Evolutionary conservation across 2,113 vertebrate species (phyloP), one percentile per base, ranked within the genome.

Genomic region (Burhinus bistriatus): DNA sequence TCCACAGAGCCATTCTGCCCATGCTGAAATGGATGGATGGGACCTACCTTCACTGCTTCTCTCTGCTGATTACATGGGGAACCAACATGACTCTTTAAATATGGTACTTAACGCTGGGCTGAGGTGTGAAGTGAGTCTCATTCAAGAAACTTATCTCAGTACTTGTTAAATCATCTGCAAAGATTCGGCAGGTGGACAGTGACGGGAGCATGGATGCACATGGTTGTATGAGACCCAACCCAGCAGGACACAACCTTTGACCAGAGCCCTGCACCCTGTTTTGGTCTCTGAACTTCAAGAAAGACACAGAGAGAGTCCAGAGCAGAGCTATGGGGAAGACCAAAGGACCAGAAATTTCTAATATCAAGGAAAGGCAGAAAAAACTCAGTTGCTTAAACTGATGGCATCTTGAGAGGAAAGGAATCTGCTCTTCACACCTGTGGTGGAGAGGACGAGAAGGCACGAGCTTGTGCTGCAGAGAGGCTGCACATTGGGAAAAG

Each of bases 81-180:
- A 42, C 47, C n/a, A 66, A 52, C 34, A 11, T 3, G 29, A 47
- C 51, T 18, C 25, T 58, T 40, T n/a, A 25, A 54, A 73, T 5
- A 2, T 5, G 21, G 6, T 16, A 34, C 19, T 36, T 42, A 11
- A 32, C 0, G 0, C 23, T 55, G 36, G 55, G 55, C 10, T 64
- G 42, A 64, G 54, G 22, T 38, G 27, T 17, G 18, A 76, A 15
- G 22, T 3, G 12, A 66, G 19, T 22, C 58, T 66, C 32, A 44
- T 32, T n/a, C 47, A 34, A 79, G 66, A 49, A 54, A 29, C 21
- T 36, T 45, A 15, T 72, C 52, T 47, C 40, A 44, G 47, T 22
- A 49, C 12, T n/a, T 57, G 54, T 27, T 58, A 55, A 85, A n/a
- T 15, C 29, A 58, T 27, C 32, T 64, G 30, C 70, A 77, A 54